phyloP scores from a whole-genome alignment of 2,797 vertebrate species.

The Helostoma temminkii region DNA sequence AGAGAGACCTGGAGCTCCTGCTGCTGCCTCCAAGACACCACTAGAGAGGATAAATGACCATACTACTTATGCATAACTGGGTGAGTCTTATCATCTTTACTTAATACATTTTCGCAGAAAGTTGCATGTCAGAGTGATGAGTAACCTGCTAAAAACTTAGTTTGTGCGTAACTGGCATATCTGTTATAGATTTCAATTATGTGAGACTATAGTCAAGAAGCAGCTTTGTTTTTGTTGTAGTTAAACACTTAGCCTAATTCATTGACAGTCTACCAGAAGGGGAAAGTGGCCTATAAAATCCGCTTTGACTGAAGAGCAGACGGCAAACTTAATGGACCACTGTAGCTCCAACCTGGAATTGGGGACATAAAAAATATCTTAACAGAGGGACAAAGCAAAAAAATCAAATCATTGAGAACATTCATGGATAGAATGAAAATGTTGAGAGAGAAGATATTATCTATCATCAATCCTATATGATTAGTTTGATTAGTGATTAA shows the following conservation, averaged over 20 bases:
- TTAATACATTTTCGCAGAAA: constrained; percentile 19
- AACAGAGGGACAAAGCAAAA: neutral
- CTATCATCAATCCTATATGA: neutral
- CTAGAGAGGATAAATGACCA: constrained; percentile 75
- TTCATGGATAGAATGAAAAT: neutral
- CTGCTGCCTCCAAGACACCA: constrained; percentile 59
- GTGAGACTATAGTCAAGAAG: neutral
- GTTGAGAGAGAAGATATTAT: neutral
- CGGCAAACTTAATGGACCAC: neutral
- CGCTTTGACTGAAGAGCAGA: constrained; percentile 9
- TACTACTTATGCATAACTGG: constrained; percentile 69
- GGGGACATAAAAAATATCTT: neutral
- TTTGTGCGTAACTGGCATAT: constrained; percentile 5
- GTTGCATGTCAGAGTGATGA: neutral
- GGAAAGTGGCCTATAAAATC: neutral
- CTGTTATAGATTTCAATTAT: neutral
- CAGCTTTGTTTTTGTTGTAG: constrained; percentile 2
- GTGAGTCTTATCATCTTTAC: constrained; percentile 64
- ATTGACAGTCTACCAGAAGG: neutral
- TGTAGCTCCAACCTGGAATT: neutral
- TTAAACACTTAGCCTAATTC: constrained; percentile 1
- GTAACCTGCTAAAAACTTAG: fast-evolving
- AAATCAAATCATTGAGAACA: neutral
- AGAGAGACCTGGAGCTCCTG: constrained; percentile 69
- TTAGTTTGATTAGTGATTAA: constrained; percentile 14